Conservation (phyloP, 2,113 vertebrate species). For the Zapornia atra region DNA sequence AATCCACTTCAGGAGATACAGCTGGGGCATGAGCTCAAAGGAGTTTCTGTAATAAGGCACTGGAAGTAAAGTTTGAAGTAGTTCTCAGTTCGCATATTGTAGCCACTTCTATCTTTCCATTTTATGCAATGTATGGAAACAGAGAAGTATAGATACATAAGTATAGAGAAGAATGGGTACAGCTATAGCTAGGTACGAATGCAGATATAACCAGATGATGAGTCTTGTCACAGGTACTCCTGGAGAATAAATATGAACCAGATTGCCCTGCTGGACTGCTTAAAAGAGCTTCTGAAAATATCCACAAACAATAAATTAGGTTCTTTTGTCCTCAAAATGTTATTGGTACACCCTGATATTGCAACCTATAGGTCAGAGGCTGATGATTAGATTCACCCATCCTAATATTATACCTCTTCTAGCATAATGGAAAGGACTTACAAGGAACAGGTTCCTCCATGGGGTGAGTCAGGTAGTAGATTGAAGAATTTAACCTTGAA, state of each 20-base stretch:
- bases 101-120: not conserved
- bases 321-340: fast-evolving
- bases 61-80: not conserved
- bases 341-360: not conserved
- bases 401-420: not conserved
- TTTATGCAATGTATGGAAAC: not conserved
- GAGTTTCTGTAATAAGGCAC: not conserved
- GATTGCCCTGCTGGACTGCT: not conserved
- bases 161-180: too few species aligned
- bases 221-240: not conserved
- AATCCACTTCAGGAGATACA: not conserved
- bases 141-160: not conserved
- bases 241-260: not conserved
- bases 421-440: not conserved
- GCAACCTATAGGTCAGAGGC: not conserved
- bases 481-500: not conserved
- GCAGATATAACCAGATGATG: not conserved
- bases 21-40: not conserved
- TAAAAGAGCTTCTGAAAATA: not conserved
- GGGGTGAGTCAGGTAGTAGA: not conserved
- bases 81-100: not conserved
- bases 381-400: not conserved
- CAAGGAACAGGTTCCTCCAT: not conserved
- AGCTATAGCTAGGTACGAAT: not conserved
- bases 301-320: not conserved